Evolutionary conservation across 2,113 vertebrate genomes (phyloP), one percentile per base, ranked within the genome.

Genomic region (Mustela lutreola): DNA sequence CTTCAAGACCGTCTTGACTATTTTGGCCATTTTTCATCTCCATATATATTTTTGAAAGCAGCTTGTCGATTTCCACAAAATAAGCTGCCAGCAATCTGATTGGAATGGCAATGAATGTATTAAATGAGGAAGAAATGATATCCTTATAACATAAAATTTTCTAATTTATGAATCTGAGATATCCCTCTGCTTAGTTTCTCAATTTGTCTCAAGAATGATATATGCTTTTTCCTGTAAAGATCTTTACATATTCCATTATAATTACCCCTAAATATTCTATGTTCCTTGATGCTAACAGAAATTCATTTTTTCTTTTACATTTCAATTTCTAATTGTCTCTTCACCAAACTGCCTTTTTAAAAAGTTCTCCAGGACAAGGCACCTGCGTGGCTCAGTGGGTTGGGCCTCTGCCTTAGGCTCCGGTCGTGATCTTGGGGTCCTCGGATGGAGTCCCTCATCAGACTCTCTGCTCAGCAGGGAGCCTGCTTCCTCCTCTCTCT

Each of bases 291-390:
- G 2, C 31, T 87, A 70, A 7, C 71, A 11, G 33, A 86, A 63
- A 91, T 33, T 71, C 36, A 42, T 22, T 78, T 79, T 93, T 93
- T 83, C 45, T 83, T 81, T 94, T 63, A 75, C 70, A 89, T 92
- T 81, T 89, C n/a, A n/a, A 63, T 78, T 70, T 93, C 63, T 75
- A 80, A 36, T 33, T 94, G 15, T 67, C 79, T 89, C 36, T 78
- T 92, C 21, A 81, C 15, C 31, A 60, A 71, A 8, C 62, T n/a
- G 24, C 11, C 2, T 82, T 73, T 88, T 85, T 48, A 67, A 56
- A 28, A 96, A 11, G n/a, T 67, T 67, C 50, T 76, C 60, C 73
- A 67, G 53, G 19, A 5, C 53, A 53, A 15, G 53, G 53, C 4
- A 1, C 53, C 53, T 53, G 53, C 15, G 1, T 53, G 53, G 15